Evolutionary conservation across 1,140 invertebrate genomes (phyloP).

Genomic region (Drosophila dunni): DNA sequence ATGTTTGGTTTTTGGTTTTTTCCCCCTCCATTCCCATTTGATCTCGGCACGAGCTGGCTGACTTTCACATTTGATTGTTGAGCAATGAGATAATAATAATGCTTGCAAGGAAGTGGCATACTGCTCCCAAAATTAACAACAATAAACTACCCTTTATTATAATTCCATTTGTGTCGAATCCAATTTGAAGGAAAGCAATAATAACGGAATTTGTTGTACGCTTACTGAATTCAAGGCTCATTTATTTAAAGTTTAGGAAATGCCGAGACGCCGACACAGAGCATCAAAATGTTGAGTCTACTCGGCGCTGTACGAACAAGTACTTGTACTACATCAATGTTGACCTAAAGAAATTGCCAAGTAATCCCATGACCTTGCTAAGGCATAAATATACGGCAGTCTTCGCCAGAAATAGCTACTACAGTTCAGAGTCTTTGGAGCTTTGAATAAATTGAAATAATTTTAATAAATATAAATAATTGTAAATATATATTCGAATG

Average conservation of each 20-base stretch:
- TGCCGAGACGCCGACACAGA: slow-evolving; percentile 14
- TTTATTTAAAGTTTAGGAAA: slow-evolving; percentile 24
- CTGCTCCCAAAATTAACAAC: background rate
- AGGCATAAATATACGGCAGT: slow-evolving; percentile 11
- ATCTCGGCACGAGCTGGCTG: slow-evolving; percentile 64
- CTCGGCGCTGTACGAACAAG: background rate
- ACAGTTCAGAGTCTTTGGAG: too few relatives aligned
- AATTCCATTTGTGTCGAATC: slow-evolving; percentile 28
- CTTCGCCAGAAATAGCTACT: too few relatives aligned
- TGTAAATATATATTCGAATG: too few relatives aligned
- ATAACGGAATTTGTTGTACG: background rate
- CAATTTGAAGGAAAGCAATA: slow-evolving; percentile 26
- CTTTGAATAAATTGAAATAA: too few relatives aligned
- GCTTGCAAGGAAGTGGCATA: slow-evolving; percentile 24
- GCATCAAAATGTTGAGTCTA: slow-evolving; percentile 14
- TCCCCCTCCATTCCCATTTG: slow-evolving; percentile 27
- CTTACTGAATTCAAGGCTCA: slow-evolving; percentile 32
- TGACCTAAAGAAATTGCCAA: slow-evolving; percentile 60
- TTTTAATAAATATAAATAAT: too few relatives aligned
- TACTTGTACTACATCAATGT: slow-evolving; percentile 19
- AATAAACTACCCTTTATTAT: background rate
- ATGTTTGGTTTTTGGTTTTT: background rate
- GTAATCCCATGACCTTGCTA: slow-evolving; percentile 70
- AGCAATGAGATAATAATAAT: slow-evolving; percentile 44
- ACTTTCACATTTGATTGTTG: slow-evolving; percentile 67